Percentiles rank a stretch among this genome's conserved stretches.
Evolutionary conservation across 2,888 invertebrate genomes (phyloP).

Genomic region (Stegophylla sp.): DNA sequence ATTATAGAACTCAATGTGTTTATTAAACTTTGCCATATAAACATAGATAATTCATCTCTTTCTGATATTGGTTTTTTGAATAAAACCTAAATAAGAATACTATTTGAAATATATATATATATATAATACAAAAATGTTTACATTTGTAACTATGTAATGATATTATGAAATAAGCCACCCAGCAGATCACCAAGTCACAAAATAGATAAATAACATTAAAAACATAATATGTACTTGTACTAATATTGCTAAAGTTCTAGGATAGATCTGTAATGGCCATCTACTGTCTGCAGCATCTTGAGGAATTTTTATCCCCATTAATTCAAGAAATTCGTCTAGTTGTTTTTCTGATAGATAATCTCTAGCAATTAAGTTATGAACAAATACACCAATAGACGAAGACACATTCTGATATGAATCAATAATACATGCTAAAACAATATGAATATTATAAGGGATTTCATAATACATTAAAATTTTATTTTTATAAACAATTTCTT

Average conservation of each 20-base stretch:
- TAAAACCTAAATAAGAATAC: constrained; percentile 65
- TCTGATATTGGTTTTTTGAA: constrained; percentile 81
- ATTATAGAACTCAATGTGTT: constrained; percentile 89
- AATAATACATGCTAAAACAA: constrained; percentile 43
- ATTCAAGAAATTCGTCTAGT: constrained; percentile 75
- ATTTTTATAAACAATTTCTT: neutral
- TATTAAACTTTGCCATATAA: constrained; percentile 89
- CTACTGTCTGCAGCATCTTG: constrained; percentile 69
- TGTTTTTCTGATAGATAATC: constrained; percentile 73
- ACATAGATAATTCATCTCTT: constrained; percentile 86
- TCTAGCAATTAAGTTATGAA: constrained; percentile 78
- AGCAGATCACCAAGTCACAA: too few relatives aligned
- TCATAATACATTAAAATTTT: neutral
- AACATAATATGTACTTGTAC: constrained; percentile 72
- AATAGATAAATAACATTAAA: neutral
- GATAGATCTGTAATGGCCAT: constrained; percentile 81
- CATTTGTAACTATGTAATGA: too few relatives aligned
- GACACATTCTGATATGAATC: constrained; percentile 76
- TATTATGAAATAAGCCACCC: too few relatives aligned
- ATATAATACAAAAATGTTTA: too few relatives aligned
- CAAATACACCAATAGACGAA: constrained; percentile 78
- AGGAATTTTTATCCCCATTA: constrained; percentile 75
- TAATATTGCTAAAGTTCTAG: constrained; percentile 80
- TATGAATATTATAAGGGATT: neutral
- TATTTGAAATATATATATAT: too few relatives aligned